A percentile compares a stretch with the other conserved stretches of the same genome.
phyloP scores from a whole-genome alignment of 2,797 vertebrate species.

The Onychomys arenicola region DNA sequence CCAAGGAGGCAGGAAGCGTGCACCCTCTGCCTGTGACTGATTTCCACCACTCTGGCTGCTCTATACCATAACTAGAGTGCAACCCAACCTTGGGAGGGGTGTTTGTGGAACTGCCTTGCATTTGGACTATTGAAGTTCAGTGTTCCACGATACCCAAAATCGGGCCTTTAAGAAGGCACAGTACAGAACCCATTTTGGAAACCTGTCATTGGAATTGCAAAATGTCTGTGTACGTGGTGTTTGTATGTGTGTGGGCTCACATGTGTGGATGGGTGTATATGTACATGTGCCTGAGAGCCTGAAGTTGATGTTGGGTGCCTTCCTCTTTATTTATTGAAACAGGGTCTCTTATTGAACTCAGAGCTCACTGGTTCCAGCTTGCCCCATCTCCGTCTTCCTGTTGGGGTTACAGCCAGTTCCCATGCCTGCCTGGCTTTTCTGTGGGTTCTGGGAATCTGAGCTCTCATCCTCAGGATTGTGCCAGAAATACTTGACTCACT shows the following conservation, averaged over 20 bases:
- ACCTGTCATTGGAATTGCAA: background rate
- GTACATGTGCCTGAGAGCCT: too few relatives aligned
- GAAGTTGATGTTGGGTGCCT: background rate
- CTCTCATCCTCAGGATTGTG: background rate
- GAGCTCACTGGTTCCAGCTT: background rate
- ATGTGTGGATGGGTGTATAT: background rate
- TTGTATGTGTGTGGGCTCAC: background rate
- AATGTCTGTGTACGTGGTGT: background rate
- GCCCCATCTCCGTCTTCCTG: background rate
- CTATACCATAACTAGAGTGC: background rate
- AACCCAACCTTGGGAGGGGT: background rate
- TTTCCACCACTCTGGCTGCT: background rate
- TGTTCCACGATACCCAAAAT: background rate
- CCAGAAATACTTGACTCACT: background rate
- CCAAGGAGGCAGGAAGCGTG: background rate
- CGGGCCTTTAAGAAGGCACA: background rate
- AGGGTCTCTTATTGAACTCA: background rate
- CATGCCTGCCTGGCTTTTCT: background rate
- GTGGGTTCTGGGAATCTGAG: background rate
- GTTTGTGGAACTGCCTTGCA: fast-evolving
- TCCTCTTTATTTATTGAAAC: background rate
- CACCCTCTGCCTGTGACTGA: fast-evolving
- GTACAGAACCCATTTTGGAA: background rate
- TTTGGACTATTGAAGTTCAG: too few relatives aligned
- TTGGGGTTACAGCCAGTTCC: background rate